These are phyloP conservation scores for Drosophila biarmipes DNA, from an alignment of 1,140 invertebrate species.

Conservation along the genomic window DNA sequence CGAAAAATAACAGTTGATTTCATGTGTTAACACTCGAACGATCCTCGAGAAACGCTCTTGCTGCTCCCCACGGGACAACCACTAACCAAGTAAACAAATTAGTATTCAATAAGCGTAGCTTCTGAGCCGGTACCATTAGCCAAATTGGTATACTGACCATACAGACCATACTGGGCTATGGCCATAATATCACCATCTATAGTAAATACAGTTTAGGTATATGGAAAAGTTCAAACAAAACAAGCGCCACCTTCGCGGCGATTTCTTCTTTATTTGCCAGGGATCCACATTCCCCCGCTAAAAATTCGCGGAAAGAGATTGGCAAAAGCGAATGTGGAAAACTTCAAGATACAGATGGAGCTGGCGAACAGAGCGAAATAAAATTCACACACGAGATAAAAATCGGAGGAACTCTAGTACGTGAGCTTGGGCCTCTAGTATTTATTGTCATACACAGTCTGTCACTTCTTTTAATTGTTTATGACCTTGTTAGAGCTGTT, in stretches of 20 bases:
- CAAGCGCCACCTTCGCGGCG: conserved; percentile 44
- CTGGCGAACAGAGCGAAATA: conserved; percentile 25
- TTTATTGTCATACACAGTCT: conserved; percentile 72
- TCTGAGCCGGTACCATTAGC: conserved; percentile 42
- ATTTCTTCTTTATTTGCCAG: conserved; percentile 13
- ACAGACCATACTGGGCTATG: conserved; percentile 30
- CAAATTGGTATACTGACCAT: conserved; percentile 59
- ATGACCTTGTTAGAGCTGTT: conserved; percentile 54
- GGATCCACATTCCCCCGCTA: conserved; percentile 28
- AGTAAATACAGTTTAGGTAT: neutral
- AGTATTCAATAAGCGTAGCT: conserved; percentile 47
- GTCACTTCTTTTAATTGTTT: conserved; percentile 80
- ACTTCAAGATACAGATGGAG: neutral
- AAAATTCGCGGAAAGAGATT: conserved; percentile 47
- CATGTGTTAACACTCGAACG: conserved; percentile 28
- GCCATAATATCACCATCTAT: conserved; percentile 23
- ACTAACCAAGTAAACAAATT: conserved; percentile 17
- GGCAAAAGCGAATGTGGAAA: conserved; percentile 16
- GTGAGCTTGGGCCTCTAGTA: conserved; percentile 55
- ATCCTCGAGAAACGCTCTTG: conserved; percentile 5
- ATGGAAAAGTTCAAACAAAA: conserved; percentile 39
- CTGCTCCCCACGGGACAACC: neutral
- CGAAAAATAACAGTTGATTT: conserved; percentile 18
- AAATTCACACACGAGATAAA: conserved; percentile 68
- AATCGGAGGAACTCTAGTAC: conserved; percentile 40